A percentile compares a stretch with the other conserved stretches of the same genome.
Evolutionary conservation across 2,888 invertebrate genomes (phyloP).

Genomic region (Hololepta plana): DNA sequence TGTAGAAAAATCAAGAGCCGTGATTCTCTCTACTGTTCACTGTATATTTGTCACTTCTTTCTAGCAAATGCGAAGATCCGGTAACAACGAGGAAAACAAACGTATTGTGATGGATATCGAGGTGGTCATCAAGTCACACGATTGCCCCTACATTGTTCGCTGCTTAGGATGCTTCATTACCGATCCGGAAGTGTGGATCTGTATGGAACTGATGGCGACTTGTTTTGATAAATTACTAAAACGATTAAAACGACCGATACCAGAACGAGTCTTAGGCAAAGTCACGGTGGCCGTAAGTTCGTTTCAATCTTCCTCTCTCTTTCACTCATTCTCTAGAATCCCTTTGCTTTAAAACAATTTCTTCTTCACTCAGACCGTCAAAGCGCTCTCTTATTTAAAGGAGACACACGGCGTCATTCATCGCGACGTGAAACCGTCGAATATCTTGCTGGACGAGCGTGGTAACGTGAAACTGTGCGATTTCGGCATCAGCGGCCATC

Average conservation of each 20-base stretch:
- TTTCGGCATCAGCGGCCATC: slow-evolving; percentile 95
- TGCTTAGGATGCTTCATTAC: slow-evolving; percentile 97
- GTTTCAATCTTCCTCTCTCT: no score
- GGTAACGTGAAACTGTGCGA: slow-evolving; percentile 97
- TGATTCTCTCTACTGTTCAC: slow-evolving; percentile 3
- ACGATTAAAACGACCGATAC: slow-evolving; percentile 70
- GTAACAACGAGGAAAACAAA: slow-evolving; percentile 93
- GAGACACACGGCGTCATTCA: slow-evolving; percentile 95
- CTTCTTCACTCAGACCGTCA: slow-evolving; percentile 54
- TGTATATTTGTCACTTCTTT: slow-evolving; percentile 12
- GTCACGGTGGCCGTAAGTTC: slow-evolving; percentile 81
- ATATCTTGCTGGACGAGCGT: slow-evolving; percentile 87
- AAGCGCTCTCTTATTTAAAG: slow-evolving; percentile 93
- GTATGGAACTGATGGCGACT: slow-evolving; percentile 99
- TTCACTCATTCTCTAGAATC: no score
- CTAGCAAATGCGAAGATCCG: slow-evolving; percentile 91
- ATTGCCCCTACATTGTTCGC: slow-evolving; percentile 92
- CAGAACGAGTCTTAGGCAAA: slow-evolving; percentile 91
- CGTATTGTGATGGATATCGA: slow-evolving; percentile 97
- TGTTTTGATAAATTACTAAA: slow-evolving; percentile 95
- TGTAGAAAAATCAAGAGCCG: slow-evolving; percentile 10
- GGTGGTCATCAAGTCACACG: slow-evolving; percentile 93
- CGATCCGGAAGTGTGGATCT: slow-evolving; percentile 97
- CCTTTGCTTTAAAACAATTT: no score
- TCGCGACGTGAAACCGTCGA: slow-evolving; percentile 96